phyloP scores from a whole-genome alignment of 2,797 vertebrate species.

The Spondyliosoma cantharus region DNA sequence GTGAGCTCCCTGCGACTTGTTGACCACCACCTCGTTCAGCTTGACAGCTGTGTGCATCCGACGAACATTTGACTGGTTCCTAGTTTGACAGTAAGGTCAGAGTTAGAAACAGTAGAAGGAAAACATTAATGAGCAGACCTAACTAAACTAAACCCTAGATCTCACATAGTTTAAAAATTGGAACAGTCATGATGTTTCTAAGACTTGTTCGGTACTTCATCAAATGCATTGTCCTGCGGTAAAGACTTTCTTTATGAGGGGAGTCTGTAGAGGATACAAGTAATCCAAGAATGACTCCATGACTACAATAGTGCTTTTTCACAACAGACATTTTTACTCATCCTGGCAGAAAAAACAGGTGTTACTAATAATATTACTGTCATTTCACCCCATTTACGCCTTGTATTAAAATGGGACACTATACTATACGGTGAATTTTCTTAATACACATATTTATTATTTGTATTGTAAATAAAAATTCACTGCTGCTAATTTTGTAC shows the following conservation, averaged over 20 bases:
- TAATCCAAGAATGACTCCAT: neutral
- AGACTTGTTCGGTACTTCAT: neutral
- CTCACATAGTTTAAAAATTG: too few relatives aligned
- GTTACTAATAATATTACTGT: neutral
- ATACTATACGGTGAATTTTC: too few relatives aligned
- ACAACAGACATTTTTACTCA: neutral
- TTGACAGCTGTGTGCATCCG: conserved; percentile 91
- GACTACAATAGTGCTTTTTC: neutral
- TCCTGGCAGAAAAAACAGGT: neutral
- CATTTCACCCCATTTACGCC: too few relatives aligned
- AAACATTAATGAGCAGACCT: neutral
- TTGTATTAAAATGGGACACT: too few relatives aligned
- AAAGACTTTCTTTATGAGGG: neutral
- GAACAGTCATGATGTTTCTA: neutral
- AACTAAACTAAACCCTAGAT: neutral
- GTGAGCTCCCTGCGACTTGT: conserved; percentile 93
- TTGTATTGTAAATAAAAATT: too few relatives aligned
- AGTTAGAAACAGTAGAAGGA: conserved; percentile 11
- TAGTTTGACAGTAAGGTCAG: conserved; percentile 63
- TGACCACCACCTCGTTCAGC: conserved; percentile 90
- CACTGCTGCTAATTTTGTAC: too few relatives aligned
- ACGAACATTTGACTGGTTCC: conserved; percentile 95
- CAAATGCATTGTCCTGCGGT: neutral
- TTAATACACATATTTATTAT: too few relatives aligned
- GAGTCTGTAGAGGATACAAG: neutral